These are phyloP conservation scores for Gonatopus flavifemur DNA, from an alignment of 1,140 invertebrate species.

Conservation along the genomic window DNA sequence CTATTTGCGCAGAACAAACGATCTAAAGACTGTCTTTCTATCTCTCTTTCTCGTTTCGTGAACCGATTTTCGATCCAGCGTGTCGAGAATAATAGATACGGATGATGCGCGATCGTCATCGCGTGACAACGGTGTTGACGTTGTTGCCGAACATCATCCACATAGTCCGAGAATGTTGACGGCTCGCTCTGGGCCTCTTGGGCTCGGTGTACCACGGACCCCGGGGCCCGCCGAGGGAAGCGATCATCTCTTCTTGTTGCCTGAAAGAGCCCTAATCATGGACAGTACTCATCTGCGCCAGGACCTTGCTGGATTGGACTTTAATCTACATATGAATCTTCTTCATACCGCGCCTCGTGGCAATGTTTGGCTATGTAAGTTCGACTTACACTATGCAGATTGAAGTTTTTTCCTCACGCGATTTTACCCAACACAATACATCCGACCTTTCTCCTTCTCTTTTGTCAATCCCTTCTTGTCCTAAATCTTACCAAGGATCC, in stretches of 20 bases:
- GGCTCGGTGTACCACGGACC: slow-evolving; percentile 44
- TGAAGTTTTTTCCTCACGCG: no score
- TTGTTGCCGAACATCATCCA: slow-evolving; percentile 6
- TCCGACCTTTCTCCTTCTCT: not conserved
- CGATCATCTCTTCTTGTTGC: slow-evolving; percentile 64
- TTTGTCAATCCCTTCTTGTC: not conserved
- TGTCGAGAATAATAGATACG: slow-evolving; percentile 18
- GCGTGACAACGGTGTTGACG: slow-evolving; percentile 25
- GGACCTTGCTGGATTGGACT: slow-evolving; percentile 63
- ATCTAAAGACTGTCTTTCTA: no score
- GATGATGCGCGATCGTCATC: slow-evolving; percentile 10
- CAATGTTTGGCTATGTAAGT: slow-evolving; percentile 68
- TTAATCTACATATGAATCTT: slow-evolving; percentile 60
- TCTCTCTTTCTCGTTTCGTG: no score
- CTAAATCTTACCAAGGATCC: no score
- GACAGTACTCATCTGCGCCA: slow-evolving; percentile 61
- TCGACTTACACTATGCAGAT: no score
- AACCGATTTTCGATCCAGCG: no score
- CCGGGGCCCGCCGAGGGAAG: slow-evolving; percentile 60
- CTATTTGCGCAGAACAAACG: no score
- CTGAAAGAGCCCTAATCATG: slow-evolving; percentile 64
- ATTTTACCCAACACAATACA: not conserved
- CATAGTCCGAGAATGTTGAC: slow-evolving; percentile 44
- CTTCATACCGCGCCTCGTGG: slow-evolving; percentile 62
- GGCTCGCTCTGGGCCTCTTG: slow-evolving; percentile 47